A percentile compares a stretch with the other conserved stretches of the same genome.
phyloP scores from a whole-genome alignment of 2,888 invertebrate species.

The Chelonus formosanus region DNA sequence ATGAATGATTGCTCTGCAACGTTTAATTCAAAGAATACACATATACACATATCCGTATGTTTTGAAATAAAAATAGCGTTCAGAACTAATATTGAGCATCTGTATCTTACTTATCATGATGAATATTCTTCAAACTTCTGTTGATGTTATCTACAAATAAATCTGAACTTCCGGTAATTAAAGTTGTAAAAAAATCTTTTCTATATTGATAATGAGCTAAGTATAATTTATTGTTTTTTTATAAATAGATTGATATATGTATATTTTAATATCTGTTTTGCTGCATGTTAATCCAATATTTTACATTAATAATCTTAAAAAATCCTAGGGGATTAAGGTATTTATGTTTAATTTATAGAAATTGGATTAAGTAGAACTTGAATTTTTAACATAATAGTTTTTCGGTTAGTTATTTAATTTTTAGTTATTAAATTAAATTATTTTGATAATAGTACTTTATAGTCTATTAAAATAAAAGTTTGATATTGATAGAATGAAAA shows the following conservation, averaged over 20 bases:
- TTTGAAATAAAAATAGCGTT: background rate
- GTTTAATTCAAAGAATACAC: background rate
- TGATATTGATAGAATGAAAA: no score
- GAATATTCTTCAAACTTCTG: constrained; percentile 5
- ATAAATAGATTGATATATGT: constrained; percentile 4
- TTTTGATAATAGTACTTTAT: no score
- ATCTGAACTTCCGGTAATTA: constrained; percentile 5
- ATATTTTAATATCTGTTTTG: background rate
- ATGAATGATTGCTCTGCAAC: background rate
- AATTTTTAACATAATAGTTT: no score
- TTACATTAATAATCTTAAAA: no score
- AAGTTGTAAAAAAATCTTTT: background rate
- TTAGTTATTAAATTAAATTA: no score
- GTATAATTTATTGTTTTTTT: constrained; percentile 1
- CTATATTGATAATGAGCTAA: background rate
- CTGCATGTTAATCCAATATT: no score
- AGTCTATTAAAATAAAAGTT: no score
- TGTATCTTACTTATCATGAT: constrained; percentile 5
- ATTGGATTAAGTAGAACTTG: no score
- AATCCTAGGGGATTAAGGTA: no score
- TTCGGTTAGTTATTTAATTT: no score
- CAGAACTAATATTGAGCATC: background rate
- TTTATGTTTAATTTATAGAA: no score
- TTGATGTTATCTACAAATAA: background rate
- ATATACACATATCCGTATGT: background rate